Evolutionary conservation across 2,797 vertebrate genomes (phyloP).

Genomic region (Microhierax caerulescens): DNA sequence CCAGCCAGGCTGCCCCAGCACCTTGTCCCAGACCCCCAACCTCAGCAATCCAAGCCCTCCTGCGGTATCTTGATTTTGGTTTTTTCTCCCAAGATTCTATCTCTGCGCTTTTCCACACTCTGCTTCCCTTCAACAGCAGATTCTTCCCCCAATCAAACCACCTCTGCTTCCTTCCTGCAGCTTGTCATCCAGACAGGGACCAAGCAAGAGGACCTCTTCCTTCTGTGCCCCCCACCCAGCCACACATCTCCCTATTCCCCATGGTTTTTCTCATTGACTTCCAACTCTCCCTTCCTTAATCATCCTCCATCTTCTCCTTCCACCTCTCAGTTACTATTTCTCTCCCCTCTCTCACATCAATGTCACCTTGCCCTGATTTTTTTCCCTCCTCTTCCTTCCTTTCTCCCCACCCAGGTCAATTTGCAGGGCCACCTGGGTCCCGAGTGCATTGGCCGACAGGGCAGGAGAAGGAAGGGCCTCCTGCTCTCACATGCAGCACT

Average conservation of each 20-base stretch:
- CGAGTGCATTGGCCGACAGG: accelerated
- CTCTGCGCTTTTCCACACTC: background rate
- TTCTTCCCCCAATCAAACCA: background rate
- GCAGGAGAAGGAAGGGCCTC: background rate
- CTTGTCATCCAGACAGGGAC: background rate
- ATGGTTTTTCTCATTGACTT: background rate
- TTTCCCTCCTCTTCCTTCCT: background rate
- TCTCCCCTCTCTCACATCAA: background rate
- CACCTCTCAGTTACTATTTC: background rate
- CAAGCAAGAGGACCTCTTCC: background rate
- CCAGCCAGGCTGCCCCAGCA: background rate
- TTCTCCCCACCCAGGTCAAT: background rate
- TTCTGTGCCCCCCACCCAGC: background rate
- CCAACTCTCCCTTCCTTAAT: background rate
- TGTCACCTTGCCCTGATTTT: background rate
- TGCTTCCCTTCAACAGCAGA: background rate
- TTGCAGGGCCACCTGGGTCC: background rate
- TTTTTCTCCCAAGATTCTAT: background rate
- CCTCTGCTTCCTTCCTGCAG: background rate
- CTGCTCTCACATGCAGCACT: background rate
- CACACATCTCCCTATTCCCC: background rate
- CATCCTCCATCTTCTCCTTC: background rate
- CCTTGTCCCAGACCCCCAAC: background rate
- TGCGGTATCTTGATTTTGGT: background rate
- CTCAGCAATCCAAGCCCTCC: background rate